Evolutionary conservation across 1,140 invertebrate species (phyloP).

Genomic region (Galendromus occidentalis): DNA sequence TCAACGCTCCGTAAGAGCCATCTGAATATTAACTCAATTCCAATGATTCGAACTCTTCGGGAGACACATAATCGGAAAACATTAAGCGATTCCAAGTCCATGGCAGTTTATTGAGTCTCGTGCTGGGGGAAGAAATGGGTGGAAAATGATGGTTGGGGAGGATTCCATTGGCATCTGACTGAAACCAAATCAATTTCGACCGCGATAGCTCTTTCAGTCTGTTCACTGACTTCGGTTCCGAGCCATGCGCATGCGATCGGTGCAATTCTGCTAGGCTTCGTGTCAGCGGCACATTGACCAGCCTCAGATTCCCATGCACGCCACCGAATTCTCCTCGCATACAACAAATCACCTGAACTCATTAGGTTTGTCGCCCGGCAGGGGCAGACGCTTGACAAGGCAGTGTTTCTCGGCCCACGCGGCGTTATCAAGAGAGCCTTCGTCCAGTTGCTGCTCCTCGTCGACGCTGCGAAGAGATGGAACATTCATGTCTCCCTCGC

Average conservation of each 20-base stretch:
- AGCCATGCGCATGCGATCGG: not conserved
- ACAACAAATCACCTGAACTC: not conserved
- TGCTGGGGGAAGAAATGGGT: too few species aligned
- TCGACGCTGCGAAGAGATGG: not conserved
- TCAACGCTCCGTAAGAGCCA: too few species aligned
- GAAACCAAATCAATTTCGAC: not conserved
- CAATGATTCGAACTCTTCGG: too few species aligned
- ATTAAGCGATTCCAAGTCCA: too few species aligned
- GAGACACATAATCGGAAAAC: too few species aligned
- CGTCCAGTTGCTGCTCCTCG: not conserved
- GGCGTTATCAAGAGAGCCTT: not conserved
- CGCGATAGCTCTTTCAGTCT: too few species aligned
- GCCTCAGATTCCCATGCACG: not conserved
- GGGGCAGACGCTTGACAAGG: not conserved
- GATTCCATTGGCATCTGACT: not conserved
- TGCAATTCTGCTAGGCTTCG: not conserved
- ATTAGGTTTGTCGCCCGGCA: not conserved
- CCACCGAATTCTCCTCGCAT: not conserved
- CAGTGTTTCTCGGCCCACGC: slow-evolving; percentile 5
- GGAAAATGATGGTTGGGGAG: too few species aligned
- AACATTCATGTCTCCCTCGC: too few species aligned
- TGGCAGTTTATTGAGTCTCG: too few species aligned
- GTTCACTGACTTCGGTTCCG: not conserved
- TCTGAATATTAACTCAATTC: too few species aligned
- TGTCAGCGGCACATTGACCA: not conserved